Evolutionary conservation across 2,888 invertebrate species (phyloP).

Genomic region (Drosophila percnosoma): DNA sequence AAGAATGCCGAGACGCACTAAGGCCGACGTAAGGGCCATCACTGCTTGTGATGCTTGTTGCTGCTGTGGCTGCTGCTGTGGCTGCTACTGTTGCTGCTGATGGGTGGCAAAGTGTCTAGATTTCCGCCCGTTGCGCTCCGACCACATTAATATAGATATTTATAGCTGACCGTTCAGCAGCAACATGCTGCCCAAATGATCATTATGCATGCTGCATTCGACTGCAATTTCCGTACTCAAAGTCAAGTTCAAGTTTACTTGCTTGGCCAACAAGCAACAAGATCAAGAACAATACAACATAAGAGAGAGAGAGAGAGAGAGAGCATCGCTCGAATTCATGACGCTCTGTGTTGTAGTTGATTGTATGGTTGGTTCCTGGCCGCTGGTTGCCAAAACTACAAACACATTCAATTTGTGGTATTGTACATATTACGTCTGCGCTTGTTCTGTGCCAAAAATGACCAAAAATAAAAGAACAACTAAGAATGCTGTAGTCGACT

Average conservation of each 20-base stretch:
- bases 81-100: neutral
- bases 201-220: slow-evolving; percentile 36
- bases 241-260: slow-evolving; percentile 68
- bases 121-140: slow-evolving; percentile 54
- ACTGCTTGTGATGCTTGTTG: slow-evolving; percentile 19
- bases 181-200: slow-evolving; percentile 18
- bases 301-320: neutral
- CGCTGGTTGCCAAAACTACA: slow-evolving; percentile 46
- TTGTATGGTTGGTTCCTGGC: slow-evolving; percentile 8
- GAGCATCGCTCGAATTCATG: slow-evolving; percentile 25
- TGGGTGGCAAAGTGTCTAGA: slow-evolving; percentile 49
- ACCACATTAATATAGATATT: slow-evolving; percentile 42
- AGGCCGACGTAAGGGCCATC: slow-evolving; percentile 35
- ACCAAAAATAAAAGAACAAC: slow-evolving; percentile 2
- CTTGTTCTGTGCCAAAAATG: slow-evolving; percentile 15
- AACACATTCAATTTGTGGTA: neutral
- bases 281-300: slow-evolving; percentile 5
- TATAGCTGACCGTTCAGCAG: slow-evolving; percentile 21
- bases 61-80: neutral
- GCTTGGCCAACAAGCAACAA: neutral
- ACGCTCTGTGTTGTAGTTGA: slow-evolving; percentile 28
- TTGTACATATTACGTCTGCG: slow-evolving; percentile 7
- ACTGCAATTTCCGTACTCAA: slow-evolving; percentile 41
- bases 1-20: slow-evolving; percentile 17
- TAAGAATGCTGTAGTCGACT: neutral